A percentile compares a stretch with the other conserved stretches of the same genome.
Evolutionary conservation across 1,140 invertebrate genomes (phyloP).

Genomic region (Oryzaephilus surinamensis): DNA sequence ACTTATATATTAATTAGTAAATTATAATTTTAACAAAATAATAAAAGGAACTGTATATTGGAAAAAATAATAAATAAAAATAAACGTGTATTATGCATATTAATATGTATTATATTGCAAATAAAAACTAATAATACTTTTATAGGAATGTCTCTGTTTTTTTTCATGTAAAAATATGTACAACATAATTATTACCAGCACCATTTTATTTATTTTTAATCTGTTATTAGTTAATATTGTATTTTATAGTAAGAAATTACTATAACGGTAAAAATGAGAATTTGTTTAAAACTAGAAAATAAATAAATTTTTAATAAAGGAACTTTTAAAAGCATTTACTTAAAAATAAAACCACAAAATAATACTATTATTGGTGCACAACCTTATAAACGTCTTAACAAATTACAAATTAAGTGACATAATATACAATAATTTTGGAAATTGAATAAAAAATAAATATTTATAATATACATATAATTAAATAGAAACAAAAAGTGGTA

Average conservation of each 20-base stretch:
- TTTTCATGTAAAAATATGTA: slow-evolving; percentile 21
- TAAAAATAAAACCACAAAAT: slow-evolving; percentile 19
- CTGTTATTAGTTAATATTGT: slow-evolving; percentile 10
- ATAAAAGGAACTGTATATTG: slow-evolving; percentile 4
- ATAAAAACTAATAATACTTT: slow-evolving; percentile 31
- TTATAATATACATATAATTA: not conserved
- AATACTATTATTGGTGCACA: slow-evolving; percentile 24
- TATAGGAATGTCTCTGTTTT: slow-evolving; percentile 32
- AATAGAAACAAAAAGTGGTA: slow-evolving; percentile 24
- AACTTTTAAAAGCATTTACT: slow-evolving; percentile 20
- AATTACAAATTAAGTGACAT: not conserved
- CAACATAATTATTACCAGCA: slow-evolving; percentile 33
- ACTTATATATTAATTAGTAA: not conserved
- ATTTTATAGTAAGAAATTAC: slow-evolving; percentile 1
- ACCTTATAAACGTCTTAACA: slow-evolving; percentile 14
- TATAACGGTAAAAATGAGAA: slow-evolving; percentile 1
- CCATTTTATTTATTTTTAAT: slow-evolving; percentile 21
- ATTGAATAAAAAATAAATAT: slow-evolving; percentile 18
- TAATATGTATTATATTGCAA: not conserved
- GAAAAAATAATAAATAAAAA: not conserved
- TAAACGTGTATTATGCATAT: slow-evolving; percentile 1
- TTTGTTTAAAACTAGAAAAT: slow-evolving; percentile 10
- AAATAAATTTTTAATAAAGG: too few relatives aligned
- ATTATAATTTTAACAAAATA: slow-evolving; percentile 1
- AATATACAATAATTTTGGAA: slow-evolving; percentile 2